These are phyloP conservation scores for Drosophila gaucha DNA, from an alignment of 2,888 invertebrate genomes.

Conservation along the genomic window DNA sequence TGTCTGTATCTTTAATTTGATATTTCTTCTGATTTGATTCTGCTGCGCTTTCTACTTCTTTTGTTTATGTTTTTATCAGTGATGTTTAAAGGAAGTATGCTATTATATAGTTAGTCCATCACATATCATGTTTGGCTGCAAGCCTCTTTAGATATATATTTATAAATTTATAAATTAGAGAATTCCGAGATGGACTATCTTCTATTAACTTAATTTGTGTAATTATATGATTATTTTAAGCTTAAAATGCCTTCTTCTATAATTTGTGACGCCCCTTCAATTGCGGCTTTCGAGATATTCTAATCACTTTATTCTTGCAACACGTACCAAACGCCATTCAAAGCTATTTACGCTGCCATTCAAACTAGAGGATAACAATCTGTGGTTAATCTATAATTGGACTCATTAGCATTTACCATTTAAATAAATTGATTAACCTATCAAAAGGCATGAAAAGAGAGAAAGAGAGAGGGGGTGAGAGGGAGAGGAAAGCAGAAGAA, in stretches of 20 bases:
- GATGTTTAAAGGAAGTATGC: too few species aligned
- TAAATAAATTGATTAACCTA: conserved; percentile 65
- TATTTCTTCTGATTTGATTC: too few species aligned
- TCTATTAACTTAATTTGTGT: not conserved
- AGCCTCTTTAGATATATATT: too few species aligned
- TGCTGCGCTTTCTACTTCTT: too few species aligned
- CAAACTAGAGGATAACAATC: conserved; percentile 41
- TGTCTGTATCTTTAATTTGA: too few species aligned
- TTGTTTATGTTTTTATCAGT: too few species aligned
- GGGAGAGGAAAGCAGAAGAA: not conserved
- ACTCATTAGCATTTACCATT: conserved; percentile 55
- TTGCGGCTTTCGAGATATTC: not conserved
- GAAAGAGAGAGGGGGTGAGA: not conserved
- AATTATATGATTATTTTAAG: not conserved
- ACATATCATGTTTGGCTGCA: too few species aligned
- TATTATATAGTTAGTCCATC: too few species aligned
- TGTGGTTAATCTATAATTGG: conserved; percentile 46
- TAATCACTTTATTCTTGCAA: not conserved
- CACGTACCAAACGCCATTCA: conserved; percentile 21
- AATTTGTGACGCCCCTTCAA: not conserved
- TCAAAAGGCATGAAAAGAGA: conserved; percentile 28
- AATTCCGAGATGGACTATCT: not conserved
- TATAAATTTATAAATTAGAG: too few species aligned
- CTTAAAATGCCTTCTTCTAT: not conserved
- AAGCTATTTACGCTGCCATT: conserved; percentile 34